A percentile compares a stretch with the other conserved stretches of the same genome.
Evolutionary conservation across 2,113 vertebrate species (phyloP).

Genomic region (Cisticola juncidis): DNA sequence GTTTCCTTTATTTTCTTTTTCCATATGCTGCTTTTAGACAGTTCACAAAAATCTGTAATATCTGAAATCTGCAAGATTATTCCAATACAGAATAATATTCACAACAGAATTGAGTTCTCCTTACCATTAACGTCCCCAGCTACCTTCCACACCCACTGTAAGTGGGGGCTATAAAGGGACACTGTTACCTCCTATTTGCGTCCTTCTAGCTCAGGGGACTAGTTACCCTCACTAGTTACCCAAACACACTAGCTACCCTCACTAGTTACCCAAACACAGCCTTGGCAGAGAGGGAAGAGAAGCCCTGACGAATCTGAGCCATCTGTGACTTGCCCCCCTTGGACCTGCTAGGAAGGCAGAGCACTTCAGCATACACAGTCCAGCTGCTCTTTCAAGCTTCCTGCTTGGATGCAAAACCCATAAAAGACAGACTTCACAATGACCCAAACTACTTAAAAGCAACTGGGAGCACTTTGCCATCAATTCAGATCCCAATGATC

Average conservation of each 20-base stretch:
- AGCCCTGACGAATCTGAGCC: background rate
- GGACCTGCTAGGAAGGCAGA: background rate
- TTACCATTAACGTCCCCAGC: background rate
- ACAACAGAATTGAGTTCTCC: background rate
- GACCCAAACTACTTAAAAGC: background rate
- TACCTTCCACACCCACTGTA: background rate
- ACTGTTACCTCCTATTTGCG: background rate
- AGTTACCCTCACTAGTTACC: background rate
- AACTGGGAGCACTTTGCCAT: background rate
- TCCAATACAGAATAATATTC: background rate
- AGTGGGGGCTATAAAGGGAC: background rate
- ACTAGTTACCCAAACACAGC: background rate
- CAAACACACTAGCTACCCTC: background rate
- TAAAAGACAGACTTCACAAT: background rate
- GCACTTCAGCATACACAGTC: background rate
- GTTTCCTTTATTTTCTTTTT: background rate
- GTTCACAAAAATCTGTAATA: background rate
- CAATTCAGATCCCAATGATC: background rate
- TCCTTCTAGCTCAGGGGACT: background rate
- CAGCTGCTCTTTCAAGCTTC: background rate
- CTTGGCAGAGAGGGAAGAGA: background rate
- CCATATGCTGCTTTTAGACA: background rate
- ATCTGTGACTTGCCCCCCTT: background rate
- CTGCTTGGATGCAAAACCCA: rapidly evolving
- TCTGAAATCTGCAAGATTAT: background rate